Base-by-base conservation (phyloP, 1,140 invertebrate species). In the Eumaeus atala region DNA sequence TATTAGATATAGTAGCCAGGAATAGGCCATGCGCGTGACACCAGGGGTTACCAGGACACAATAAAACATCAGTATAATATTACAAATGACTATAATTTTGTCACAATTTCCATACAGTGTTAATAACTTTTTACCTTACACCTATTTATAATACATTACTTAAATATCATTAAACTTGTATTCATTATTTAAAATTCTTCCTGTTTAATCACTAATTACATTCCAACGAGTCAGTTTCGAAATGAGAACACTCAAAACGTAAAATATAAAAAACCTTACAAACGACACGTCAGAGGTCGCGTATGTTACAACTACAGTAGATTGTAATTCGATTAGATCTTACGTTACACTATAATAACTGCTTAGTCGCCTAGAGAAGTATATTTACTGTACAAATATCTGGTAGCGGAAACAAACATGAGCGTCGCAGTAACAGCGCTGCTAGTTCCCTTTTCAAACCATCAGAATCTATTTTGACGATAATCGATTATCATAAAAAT, bases 31-130 rank as follows among this genome's bases (percentile, higher is more conserved):
- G 21, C 6, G 6, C 6, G 2, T 47, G 16, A 17, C n/a, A 51
- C 34, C 33, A 38, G 38, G 38, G n/a, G 9, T 36, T 28, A 47
- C 21, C 8, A 38, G 52, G 51, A 51, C 47, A 54, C 12, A 85
- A 85, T 84, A 68, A 83, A 85, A 85, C 80, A 82, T 74, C 70
- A 75, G 59, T 74, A 21, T 77, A 82, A 85, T 85, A 84, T 85
- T 85, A 85, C 82, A 85, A 85, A 85, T 85, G 82, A 85, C 82
- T 85, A 85, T 84, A 85, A 85, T 85, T 85, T 85, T 85, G 82
- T 85, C 82, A 85, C 82, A 84, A 85, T 85, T 85, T 84, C 80
- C 82, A 85, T 85, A 85, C 82, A 85, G 81, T 85, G 82, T 85
- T 86, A 86, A 86, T 86, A 86, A 86, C 80, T 83, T 84, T 85